Base-by-base conservation (phyloP, 2,113 vertebrate species). In the Hassar affinis region DNA sequence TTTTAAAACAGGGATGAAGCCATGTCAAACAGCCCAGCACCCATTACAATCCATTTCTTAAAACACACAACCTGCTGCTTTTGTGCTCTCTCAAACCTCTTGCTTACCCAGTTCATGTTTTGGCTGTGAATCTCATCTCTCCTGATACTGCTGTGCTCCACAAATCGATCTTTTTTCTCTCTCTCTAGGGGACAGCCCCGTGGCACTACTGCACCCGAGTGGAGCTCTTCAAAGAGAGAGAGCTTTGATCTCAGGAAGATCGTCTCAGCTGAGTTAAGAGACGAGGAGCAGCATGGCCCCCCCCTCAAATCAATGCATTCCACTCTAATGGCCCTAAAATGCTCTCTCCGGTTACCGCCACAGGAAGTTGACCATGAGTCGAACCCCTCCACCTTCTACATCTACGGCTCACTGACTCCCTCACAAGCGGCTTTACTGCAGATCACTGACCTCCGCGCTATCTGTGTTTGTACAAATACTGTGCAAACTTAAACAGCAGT, bases 161-260 rank as follows among this genome's bases (percentile, higher is more conserved):
- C 82, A 89, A 84, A 88, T 84, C 49, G 86, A 90, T 90, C 89
- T 81, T 85, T 64, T 59, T 69, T 25, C n/a, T 2, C 9, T 69
- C 87, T 83, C 90, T 62, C 77, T 66, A 80, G 88, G 84, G 87
- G 85, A 88, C 76, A 90, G 86, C 91, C 91, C 91, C 92, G 91
- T 93, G 93, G 89, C 87, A 90, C 84, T 87, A 86, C 20, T 83
- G 69, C 77, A 90, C 82, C 88, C 87, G 57, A 84, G 81, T 82
- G 87, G 85, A 87, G 80, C 85, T 86, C 91, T 91, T 94, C 91
- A 90, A 93, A 94, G 91, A 68, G 84, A 88, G 38, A 56, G 78
- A 85, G 86, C 83, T 85, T 93, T 93, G 90, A 93, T 93, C 91
- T 86, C 78, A 64, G 68, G 86, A 79, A 71, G 89, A 86, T 86